phyloP scores from a whole-genome alignment of 1,140 invertebrate genomes.

The Apis mellifera region Amel_HAv3.1 CM009938.2:8602501-8603000 shows the following conservation, averaged over 20 bases:
- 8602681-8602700: constrained; percentile 93
- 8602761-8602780: constrained; percentile 96
- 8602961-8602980: constrained; percentile 79
- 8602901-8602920: constrained; percentile 78
- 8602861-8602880: background rate
- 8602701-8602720: constrained; percentile 94
- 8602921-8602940: constrained; percentile 76
- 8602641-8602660: constrained; percentile 89
- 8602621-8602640: constrained; percentile 91
- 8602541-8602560: constrained; percentile 96
- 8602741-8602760: constrained; percentile 96
- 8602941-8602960: constrained; percentile 79
- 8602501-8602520: constrained; percentile 92
- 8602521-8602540: constrained; percentile 93
- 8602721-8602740: constrained; percentile 91
- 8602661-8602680: constrained; percentile 93
- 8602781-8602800: constrained; percentile 84
- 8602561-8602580: constrained; percentile 93
- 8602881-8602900: constrained; percentile 77
- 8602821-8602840: too few species aligned
- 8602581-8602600: constrained; percentile 91
- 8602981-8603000: constrained; percentile 75
- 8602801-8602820: background rate
- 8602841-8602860: too few species aligned
- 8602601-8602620: constrained; percentile 91